Conservation (phyloP, 2,113 vertebrate species). For the Mola mola region DNA sequence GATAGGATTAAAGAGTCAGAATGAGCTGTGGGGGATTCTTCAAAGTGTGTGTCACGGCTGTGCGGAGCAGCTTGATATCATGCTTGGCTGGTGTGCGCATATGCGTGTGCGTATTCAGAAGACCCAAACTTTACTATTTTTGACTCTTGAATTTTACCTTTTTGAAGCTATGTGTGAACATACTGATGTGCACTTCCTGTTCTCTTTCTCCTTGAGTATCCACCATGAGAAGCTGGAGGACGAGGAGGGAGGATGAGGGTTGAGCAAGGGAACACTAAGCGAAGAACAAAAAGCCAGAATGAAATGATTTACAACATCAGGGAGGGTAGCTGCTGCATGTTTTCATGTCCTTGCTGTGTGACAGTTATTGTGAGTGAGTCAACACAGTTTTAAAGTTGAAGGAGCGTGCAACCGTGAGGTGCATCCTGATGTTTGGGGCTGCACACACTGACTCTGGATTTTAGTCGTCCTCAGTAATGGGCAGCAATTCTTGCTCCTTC, state of each 20-base stretch:
- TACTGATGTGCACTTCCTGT: constrained; percentile 30
- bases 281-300: constrained; percentile 28
- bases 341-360: constrained; percentile 52
- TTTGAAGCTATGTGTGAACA: no score
- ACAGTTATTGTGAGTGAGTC: constrained; percentile 45
- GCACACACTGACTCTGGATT: constrained; percentile 19
- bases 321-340: constrained; percentile 26
- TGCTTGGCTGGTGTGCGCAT: constrained; percentile 5
- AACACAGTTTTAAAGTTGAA: constrained; percentile 6
- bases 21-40: constrained; percentile 62
- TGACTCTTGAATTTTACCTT: constrained; percentile 29
- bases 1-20: constrained; percentile 60
- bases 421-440: constrained; percentile 9
- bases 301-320: constrained; percentile 45
- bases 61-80: constrained; percentile 30
- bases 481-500: constrained; percentile 3
- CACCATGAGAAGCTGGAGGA: constrained; percentile 8
- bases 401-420: not conserved
- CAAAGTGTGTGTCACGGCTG: constrained; percentile 25
- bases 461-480: constrained; percentile 68
- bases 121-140: constrained; percentile 29
- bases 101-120: no score
- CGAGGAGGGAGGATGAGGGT: constrained; percentile 28
- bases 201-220: constrained; percentile 3
- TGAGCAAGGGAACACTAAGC: constrained; percentile 33